Conservation (phyloP, 1,140 invertebrate genomes). For the Himalopsyche phryganea region DNA sequence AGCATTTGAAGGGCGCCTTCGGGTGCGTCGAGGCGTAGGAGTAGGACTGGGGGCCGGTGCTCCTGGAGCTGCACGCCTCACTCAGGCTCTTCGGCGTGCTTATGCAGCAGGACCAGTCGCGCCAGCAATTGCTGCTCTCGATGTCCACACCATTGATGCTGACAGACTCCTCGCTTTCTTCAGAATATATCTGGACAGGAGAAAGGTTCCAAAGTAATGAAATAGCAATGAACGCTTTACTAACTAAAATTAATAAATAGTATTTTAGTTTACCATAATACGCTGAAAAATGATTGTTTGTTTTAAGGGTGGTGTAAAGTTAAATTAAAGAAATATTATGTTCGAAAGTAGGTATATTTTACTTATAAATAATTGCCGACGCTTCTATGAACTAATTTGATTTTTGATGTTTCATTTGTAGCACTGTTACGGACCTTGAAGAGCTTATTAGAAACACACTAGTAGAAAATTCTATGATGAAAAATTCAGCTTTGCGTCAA, state of each 20-base stretch:
- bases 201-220: conserved; percentile 65
- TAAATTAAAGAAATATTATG: no score
- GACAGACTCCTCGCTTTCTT: conserved; percentile 71
- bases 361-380: no score
- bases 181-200: conserved; percentile 67
- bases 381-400: no score
- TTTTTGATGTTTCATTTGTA: conserved; percentile 43
- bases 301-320: no score
- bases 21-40: conserved; percentile 54
- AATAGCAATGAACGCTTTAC: background rate
- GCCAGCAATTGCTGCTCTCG: conserved; percentile 59
- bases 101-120: conserved; percentile 54
- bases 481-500: conserved; percentile 62
- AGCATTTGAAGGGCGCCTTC: conserved; percentile 64
- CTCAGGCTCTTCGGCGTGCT: conserved; percentile 13
- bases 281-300: no score
- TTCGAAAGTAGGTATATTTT: no score
- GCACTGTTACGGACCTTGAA: conserved; percentile 62
- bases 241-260: background rate
- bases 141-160: conserved; percentile 67
- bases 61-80: conserved; percentile 38
- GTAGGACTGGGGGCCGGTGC: conserved; percentile 37
- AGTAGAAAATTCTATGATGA: conserved; percentile 62
- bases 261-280: no score
- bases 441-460: conserved; percentile 64